Conservation (phyloP, 2,888 invertebrate genomes). For the Silvanus unidentatus region DNA sequence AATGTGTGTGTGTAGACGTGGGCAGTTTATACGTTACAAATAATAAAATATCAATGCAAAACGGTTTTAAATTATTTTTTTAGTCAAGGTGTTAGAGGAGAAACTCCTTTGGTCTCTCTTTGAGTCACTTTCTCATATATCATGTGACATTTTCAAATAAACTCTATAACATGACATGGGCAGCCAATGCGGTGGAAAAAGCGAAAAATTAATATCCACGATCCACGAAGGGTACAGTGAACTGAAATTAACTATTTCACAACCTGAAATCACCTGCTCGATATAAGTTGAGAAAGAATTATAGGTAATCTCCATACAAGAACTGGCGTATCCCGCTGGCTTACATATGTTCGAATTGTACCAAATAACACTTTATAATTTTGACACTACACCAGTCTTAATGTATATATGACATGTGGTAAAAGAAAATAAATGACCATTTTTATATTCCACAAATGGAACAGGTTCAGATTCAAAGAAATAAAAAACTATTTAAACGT, state of each 20-base stretch:
- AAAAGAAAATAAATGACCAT: constrained; percentile 1
- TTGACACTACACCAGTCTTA: constrained; percentile 25
- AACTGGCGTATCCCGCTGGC: constrained; percentile 26
- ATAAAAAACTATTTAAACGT: too few relatives aligned
- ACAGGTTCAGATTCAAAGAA: background rate
- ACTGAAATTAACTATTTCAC: constrained; percentile 1
- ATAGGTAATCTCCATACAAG: constrained; percentile 20
- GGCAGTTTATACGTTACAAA: too few relatives aligned
- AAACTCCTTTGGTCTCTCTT: too few relatives aligned
- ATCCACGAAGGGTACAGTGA: too few relatives aligned
- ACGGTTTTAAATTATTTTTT: too few relatives aligned
- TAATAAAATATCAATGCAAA: too few relatives aligned
- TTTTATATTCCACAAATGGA: constrained; percentile 1
- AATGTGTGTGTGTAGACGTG: background rate
- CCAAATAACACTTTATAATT: constrained; percentile 30
- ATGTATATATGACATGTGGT: constrained; percentile 14
- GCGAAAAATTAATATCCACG: too few relatives aligned
- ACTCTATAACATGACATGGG: too few relatives aligned
- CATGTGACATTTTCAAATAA: too few relatives aligned
- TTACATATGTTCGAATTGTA: constrained; percentile 32
- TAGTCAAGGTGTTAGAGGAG: too few relatives aligned
- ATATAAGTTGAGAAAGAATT: constrained; percentile 19
- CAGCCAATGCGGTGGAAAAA: too few relatives aligned
- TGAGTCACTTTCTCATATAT: too few relatives aligned
- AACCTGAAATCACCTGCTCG: constrained; percentile 4